Evolutionary conservation across 1,140 invertebrate species (phyloP), one percentile per base, ranked within the genome.

Genomic region (Drosophila chauvacae): DNA sequence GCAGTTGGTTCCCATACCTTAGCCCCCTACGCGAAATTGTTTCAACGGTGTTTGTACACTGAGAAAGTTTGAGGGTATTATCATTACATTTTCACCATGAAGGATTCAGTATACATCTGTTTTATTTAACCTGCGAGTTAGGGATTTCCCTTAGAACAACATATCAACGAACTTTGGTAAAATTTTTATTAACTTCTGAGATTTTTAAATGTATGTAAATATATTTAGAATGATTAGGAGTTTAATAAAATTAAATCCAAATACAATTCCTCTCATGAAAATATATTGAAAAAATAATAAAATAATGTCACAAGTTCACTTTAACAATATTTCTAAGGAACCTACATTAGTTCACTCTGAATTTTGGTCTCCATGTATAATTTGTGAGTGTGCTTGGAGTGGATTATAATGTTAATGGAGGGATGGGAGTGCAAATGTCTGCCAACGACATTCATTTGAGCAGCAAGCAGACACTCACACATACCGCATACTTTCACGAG

Each of bases 371-470:
- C 7, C 30, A 53, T 53, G 51, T 56, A 50, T 16, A 6, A 47
- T 33, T 47, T 50, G 50, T 59, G 50, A 16, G 48, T 23, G 18
- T 18, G 5, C 2, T 44, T 47, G 23, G 28, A 72, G 69, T 72
- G 78, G 60, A 72, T 61, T 65, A 63, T 69, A 65, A 80, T 77
- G 78, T 59, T 63, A 50, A 77, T 61, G 60, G 62, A 30, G 41
- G 55, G 50, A 66, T 61, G 73, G 44, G 63, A 77, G 74, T 56
- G 74, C 44, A 60, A 62, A 59, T 80, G 68, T 68, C 83, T 87
- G 83, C 72, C 77, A 35, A 73, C 80, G 80, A 88, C 80, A 88
- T 88, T 87, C 68, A 88, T 83, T 88, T 77, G 64, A 66, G 73
- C 59, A 51, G 50, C 28, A 18, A 51, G 26, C 16, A 30, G 47